Evolutionary conservation across 2,888 invertebrate genomes (phyloP).

Genomic region (Prenolepis imparis): DNA sequence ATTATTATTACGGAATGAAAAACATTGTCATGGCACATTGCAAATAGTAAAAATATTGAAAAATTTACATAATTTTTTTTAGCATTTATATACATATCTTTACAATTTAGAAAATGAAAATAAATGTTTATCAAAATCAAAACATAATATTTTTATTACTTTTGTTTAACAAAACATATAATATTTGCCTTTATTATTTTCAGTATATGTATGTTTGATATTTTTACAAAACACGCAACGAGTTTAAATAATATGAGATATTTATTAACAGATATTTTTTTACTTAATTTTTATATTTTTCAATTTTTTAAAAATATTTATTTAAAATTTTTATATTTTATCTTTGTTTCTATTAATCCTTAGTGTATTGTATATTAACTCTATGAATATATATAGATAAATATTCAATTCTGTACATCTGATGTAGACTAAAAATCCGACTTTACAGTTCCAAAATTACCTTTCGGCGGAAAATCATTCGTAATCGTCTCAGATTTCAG

Average conservation of each 20-base stretch:
- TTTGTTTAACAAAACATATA: background rate
- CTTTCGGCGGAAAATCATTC: constrained; percentile 51
- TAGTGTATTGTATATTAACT: background rate
- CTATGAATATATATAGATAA: background rate
- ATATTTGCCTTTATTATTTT: constrained; percentile 1
- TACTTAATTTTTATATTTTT: background rate
- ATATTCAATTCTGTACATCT: background rate
- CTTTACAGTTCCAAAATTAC: constrained; percentile 20
- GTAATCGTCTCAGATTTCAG: constrained; percentile 35
- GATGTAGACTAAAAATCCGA: background rate
- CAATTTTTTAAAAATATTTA: no score
- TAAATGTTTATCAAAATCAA: background rate
- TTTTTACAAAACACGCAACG: background rate
- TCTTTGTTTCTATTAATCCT: background rate
- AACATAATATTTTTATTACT: constrained; percentile 18
- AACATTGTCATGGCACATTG: background rate
- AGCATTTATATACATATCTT: background rate
- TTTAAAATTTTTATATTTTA: background rate
- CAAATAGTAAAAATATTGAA: constrained; percentile 4
- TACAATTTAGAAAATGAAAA: no score
- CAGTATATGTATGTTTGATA: background rate
- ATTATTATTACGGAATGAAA: background rate
- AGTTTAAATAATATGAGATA: background rate
- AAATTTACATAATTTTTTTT: background rate
- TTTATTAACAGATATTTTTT: background rate